Base-by-base conservation (phyloP, 2,888 invertebrate species). In the Linnaemya vulpina region DNA sequence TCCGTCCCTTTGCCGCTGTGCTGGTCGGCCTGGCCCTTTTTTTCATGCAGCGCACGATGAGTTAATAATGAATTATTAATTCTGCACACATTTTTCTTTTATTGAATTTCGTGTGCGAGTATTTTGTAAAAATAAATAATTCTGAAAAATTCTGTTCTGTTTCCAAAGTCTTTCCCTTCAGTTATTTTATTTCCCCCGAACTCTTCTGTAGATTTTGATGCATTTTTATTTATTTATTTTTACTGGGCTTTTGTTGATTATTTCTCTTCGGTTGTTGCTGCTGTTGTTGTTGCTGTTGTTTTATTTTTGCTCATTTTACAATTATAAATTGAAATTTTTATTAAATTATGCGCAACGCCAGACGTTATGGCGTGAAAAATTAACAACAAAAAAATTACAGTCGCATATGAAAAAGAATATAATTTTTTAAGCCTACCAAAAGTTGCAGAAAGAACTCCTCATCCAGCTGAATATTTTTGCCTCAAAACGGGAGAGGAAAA, bases 321-420 rank as follows among this genome's bases (percentile, higher is more conserved):
- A 87, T 87, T 87, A 87, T 83, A 86, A 88, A 86, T 86, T 87
- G 81, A 86, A 88, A 87, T 87, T 88, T 87, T 87, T 86, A 88
- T 87, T 88, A 86, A 88, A 88, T 88, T 87, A 87, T 86, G 84
- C 87, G 87, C 87, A 87, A 79, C 86, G 82, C 79, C 86, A 86
- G 87, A 87, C 87, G 87, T 86, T 86, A 80, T 87, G 87, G 87
- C 87, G 86, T 86, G 83, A 86, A 87, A 87, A 80, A 87, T 86
- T 77, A 80, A 86, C 62, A 71, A 67, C 46, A 65, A 71, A 51
- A 80, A 68, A 20, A 46, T 53, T 38, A n/a, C n/a, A n/a, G n/a
- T n/a, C n/a, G n/a, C 20, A 40, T 60, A 43, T 38, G 49, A 35
- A 46, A 67, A 76, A 22, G 58, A 17, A 51, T 49, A 68, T 68